Evolutionary conservation across 37 sponge, comb jelly and placozoan species (phyloP), one percentile per base, ranked within the genome.

Genomic region (Axinella damicornis): DNA sequence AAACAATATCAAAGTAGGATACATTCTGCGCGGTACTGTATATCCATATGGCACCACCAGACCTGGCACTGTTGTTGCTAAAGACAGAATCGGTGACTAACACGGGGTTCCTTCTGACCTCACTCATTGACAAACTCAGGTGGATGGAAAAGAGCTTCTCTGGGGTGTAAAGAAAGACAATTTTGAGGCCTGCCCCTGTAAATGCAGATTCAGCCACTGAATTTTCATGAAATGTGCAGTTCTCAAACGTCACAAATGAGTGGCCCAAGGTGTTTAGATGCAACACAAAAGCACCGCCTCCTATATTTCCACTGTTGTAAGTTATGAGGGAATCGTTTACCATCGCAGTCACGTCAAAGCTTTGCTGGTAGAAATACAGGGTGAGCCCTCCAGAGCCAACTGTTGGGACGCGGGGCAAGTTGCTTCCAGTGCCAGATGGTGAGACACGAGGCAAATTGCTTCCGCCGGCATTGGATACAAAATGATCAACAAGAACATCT

Each of bases 341-440:
- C 11, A 24, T 13, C 11, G n/a, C 65, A 21, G n/a, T 64, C 24
- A 64, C 65, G 11, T 12, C 11, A 24, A 21, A 27, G 25, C n/a
- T 64, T 22, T 21, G 18, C 65, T 64, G 65, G 16, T 64, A 21
- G 25, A 55, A 53, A 32, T 74, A 30, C 14, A 74, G 58, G 54
- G 76, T 74, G 6, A 74, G 58, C 14, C 58, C 76, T 54, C 58
- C 76, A 19, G 30, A 22, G 15, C 58, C 76, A 22, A 24, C n/a
- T n/a, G n/a, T n/a, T n/a, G n/a, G n/a, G n/a, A n/a, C n/a, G n/a
- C n/a, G n/a, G n/a, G n/a, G n/a, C n/a, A n/a, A n/a, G n/a, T n/a
- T n/a, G n/a, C n/a, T n/a, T n/a, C n/a, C n/a, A n/a, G n/a, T n/a
- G n/a, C n/a, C n/a, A n/a, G n/a, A n/a, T n/a, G n/a, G n/a, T n/a